Percentiles rank a stretch among this genome's conserved stretches.
Evolutionary conservation across 2,113 vertebrate species (phyloP).

Genomic region (Anhinga rufa): DNA sequence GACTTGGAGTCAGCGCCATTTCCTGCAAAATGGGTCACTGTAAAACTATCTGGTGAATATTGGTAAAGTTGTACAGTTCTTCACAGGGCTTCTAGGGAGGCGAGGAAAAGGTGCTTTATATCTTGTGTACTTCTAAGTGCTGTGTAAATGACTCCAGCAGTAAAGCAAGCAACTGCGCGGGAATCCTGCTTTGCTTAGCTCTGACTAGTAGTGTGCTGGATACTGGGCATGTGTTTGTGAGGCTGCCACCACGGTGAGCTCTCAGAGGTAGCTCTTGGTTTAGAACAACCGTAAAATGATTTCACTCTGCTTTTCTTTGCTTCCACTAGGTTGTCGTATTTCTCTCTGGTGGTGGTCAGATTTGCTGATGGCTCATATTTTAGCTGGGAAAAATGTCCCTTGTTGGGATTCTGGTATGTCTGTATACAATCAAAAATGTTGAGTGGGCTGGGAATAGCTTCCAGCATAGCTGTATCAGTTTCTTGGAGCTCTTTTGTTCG

Average conservation of each 20-base stretch:
- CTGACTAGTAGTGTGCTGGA: not conserved
- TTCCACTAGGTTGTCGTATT: slow-evolving; percentile 66
- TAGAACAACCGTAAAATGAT: not conserved
- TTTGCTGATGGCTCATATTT: slow-evolving; percentile 77
- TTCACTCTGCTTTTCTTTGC: not conserved
- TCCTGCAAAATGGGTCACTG: not conserved
- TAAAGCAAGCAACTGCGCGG: not conserved
- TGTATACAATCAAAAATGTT: slow-evolving; percentile 42
- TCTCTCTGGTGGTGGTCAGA: slow-evolving; percentile 70
- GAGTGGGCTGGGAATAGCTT: slow-evolving; percentile 56
- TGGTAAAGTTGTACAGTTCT: not conserved
- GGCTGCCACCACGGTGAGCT: not conserved
- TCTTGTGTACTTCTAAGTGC: not conserved
- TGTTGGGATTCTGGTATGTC: slow-evolving; percentile 57
- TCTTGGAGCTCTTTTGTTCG: slow-evolving; percentile 52
- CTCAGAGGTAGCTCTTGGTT: not conserved
- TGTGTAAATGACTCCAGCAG: not conserved
- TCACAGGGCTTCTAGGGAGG: not conserved
- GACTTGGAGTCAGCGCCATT: not conserved
- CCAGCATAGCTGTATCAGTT: slow-evolving; percentile 25
- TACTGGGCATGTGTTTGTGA: not conserved
- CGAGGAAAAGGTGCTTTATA: not conserved
- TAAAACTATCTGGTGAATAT: not conserved
- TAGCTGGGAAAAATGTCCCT: slow-evolving; percentile 59
- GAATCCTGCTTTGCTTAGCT: not conserved